These are phyloP conservation scores for Pantala flavescens DNA, from an alignment of 1,140 invertebrate genomes.

Conservation along the genomic window DNA sequence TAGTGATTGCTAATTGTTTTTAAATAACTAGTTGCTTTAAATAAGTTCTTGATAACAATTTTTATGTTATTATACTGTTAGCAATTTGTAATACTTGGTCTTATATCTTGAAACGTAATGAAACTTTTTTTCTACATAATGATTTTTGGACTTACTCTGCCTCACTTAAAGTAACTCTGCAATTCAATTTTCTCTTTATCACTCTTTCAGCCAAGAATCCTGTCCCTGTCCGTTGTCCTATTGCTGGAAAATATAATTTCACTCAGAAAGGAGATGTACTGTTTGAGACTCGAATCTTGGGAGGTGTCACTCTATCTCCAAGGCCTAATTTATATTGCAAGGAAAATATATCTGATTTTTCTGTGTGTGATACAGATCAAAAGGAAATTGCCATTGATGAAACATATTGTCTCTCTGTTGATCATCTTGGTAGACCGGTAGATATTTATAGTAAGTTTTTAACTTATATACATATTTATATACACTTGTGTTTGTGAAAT, in stretches of 20 bases:
- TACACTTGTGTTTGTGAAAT: constrained; percentile 9
- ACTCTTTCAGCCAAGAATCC: constrained; percentile 76
- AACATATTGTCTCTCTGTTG: constrained; percentile 91
- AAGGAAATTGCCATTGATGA: constrained; percentile 82
- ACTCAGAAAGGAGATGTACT: constrained; percentile 75
- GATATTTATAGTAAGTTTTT: constrained; percentile 73
- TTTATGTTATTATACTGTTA: not conserved
- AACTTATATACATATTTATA: not conserved
- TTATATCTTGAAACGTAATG: not conserved
- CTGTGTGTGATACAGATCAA: constrained; percentile 85
- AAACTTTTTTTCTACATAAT: too few relatives aligned
- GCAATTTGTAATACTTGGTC: not conserved
- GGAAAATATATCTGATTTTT: constrained; percentile 88
- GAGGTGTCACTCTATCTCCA: constrained; percentile 86
- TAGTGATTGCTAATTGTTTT: too few relatives aligned
- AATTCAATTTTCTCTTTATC: too few relatives aligned
- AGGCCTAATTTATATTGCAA: constrained; percentile 88
- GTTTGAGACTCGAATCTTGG: constrained; percentile 85
- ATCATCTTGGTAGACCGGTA: constrained; percentile 82
- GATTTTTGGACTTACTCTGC: too few relatives aligned
- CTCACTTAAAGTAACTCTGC: too few relatives aligned
- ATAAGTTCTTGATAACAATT: too few relatives aligned
- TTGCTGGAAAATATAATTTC: constrained; percentile 93
- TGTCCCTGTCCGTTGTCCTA: constrained; percentile 83
- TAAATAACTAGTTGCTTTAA: too few relatives aligned